phyloP scores from a whole-genome alignment of 2,797 vertebrate genomes.

The Tenualosa ilisha region DNA sequence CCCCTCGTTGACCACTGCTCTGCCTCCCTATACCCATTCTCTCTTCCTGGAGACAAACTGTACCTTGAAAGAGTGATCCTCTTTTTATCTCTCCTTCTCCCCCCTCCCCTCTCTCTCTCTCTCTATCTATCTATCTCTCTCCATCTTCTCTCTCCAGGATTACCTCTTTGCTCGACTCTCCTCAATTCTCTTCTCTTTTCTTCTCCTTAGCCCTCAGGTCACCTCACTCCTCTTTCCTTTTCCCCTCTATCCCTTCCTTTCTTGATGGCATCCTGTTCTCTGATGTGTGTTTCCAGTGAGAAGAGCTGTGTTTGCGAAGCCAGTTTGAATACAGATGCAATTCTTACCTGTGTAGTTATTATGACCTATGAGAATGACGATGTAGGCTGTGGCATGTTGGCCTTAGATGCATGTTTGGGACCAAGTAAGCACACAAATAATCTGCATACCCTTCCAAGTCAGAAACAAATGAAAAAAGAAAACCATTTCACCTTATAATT shows the following conservation, averaged over 20 bases:
- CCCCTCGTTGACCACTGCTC: neutral
- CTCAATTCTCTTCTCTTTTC: neutral
- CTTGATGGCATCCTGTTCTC: neutral
- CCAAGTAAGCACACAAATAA: slow-evolving; percentile 1
- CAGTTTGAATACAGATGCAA: neutral
- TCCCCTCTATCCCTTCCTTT: neutral
- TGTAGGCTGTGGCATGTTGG: slow-evolving; percentile 20
- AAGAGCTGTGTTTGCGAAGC: neutral
- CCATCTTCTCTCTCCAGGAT: neutral
- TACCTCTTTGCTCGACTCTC: neutral
- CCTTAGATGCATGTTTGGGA: slow-evolving; percentile 23
- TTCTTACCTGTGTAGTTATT: slow-evolving; percentile 10
- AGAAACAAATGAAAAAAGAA: neutral
- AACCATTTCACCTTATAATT: neutral
- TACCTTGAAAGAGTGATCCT: neutral
- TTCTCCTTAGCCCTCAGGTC: neutral
- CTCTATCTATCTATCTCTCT: no score
- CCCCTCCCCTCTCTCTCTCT: no score
- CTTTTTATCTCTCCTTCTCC: no score
- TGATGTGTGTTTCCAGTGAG: neutral
- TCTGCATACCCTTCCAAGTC: neutral
- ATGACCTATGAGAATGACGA: slow-evolving; percentile 18
- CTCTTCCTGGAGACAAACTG: neutral
- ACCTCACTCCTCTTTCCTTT: neutral
- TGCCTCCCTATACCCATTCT: neutral